Evolutionary conservation across 2,888 invertebrate genomes (phyloP).

Genomic region (Nineta flava): DNA sequence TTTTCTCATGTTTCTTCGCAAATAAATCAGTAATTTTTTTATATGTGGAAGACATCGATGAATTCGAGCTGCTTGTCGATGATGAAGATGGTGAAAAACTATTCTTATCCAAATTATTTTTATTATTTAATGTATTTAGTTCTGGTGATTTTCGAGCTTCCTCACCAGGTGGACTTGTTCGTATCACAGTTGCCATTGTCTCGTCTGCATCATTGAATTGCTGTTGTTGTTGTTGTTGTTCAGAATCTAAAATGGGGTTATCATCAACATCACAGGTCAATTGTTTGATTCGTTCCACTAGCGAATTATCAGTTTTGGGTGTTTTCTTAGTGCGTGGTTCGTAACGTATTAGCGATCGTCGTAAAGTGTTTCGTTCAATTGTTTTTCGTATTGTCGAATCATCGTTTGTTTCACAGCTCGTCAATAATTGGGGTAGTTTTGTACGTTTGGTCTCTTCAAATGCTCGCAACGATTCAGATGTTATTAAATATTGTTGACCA

Average conservation of each 20-base stretch:
- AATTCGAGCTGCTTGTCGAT: conserved; percentile 37
- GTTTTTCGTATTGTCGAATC: conserved; percentile 56
- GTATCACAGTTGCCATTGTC: conserved; percentile 27
- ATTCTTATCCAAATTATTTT: conserved; percentile 30
- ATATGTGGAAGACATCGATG: conserved; percentile 46
- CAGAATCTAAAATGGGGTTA: conserved; percentile 17
- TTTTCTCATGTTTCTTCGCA: conserved; percentile 26
- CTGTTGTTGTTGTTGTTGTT: conserved; percentile 13
- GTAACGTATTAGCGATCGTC: conserved; percentile 56
- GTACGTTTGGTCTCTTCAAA: conserved; percentile 47
- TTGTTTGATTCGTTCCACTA: conserved; percentile 73
- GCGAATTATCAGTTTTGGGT: conserved; percentile 52
- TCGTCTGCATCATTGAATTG: conserved; percentile 15
- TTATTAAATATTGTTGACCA: conserved; percentile 40
- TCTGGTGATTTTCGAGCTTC: conserved; percentile 31
- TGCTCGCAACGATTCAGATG: conserved; percentile 58
- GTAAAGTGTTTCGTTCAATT: conserved; percentile 67
- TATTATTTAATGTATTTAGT: conserved; percentile 9
- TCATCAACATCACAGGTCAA: conserved; percentile 69
- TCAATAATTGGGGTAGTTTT: conserved; percentile 30
- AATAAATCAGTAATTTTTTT: conserved; percentile 44
- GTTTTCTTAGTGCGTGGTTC: conserved; percentile 29
- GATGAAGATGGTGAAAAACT: conserved; percentile 40
- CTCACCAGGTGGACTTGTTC: conserved; percentile 51
- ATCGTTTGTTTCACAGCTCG: conserved; percentile 31